Evolutionary conservation across 2,888 invertebrate genomes (phyloP).

Genomic region (Meghimatium bilineatum): DNA sequence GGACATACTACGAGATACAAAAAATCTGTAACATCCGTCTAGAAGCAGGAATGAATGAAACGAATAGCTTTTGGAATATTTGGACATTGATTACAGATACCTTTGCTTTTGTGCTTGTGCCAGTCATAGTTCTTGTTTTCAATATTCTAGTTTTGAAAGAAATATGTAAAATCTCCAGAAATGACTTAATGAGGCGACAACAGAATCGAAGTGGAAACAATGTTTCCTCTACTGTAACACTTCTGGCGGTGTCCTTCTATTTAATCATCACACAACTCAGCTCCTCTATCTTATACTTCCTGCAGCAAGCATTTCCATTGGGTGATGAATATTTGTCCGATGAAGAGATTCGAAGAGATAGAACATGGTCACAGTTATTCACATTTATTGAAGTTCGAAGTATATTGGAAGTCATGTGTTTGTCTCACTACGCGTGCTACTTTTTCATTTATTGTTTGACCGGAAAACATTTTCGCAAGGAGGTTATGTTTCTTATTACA

Average conservation of each 20-base stretch:
- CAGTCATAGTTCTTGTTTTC: slow-evolving; percentile 65
- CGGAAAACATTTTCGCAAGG: slow-evolving; percentile 67
- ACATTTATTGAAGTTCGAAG: slow-evolving; percentile 60
- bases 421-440: slow-evolving; percentile 73
- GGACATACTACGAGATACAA: slow-evolving; percentile 57
- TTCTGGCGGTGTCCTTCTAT: slow-evolving; percentile 72
- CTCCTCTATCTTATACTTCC: slow-evolving; percentile 64
- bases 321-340: slow-evolving; percentile 60
- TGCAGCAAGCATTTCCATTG: slow-evolving; percentile 55
- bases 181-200: slow-evolving; percentile 54
- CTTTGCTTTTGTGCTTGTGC: slow-evolving; percentile 63
- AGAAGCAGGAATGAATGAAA: slow-evolving; percentile 48
- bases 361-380: slow-evolving; percentile 63
- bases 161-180: slow-evolving; percentile 61
- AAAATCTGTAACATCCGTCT: slow-evolving; percentile 55
- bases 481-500: slow-evolving; percentile 51
- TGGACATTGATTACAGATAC: slow-evolving; percentile 68
- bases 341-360: slow-evolving; percentile 59
- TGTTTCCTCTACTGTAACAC: slow-evolving; percentile 67
- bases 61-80: slow-evolving; percentile 55
- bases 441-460: slow-evolving; percentile 69
- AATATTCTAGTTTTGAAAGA: slow-evolving; percentile 68
- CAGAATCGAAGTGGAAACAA: slow-evolving; percentile 51
- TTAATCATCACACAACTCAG: slow-evolving; percentile 70
- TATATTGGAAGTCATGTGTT: slow-evolving; percentile 67